phyloP scores from a whole-genome alignment of 2,888 invertebrate species.

The Herminia tarsipennalis region DNA sequence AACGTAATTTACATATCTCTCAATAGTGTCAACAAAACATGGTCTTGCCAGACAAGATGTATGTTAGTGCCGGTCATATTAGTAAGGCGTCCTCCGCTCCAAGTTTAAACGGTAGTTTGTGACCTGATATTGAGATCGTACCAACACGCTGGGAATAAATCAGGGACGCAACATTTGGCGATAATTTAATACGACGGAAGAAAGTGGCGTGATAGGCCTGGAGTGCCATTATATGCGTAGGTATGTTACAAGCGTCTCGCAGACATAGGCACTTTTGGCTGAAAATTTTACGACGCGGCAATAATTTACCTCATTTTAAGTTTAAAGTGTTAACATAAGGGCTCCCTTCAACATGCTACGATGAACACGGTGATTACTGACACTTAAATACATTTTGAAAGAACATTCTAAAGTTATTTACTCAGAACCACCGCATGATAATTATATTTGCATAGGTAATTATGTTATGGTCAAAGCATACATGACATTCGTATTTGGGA shows the following conservation, averaged over 20 bases:
- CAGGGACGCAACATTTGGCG: constrained; percentile 68
- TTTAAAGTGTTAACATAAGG: constrained; percentile 17
- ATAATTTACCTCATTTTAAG: constrained; percentile 18
- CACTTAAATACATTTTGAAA: too few relatives aligned
- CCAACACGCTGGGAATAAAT: constrained; percentile 55
- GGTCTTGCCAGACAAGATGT: constrained; percentile 7
- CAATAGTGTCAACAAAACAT: constrained; percentile 31
- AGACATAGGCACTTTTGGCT: constrained; percentile 38
- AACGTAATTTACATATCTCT: constrained; percentile 14
- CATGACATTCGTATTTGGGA: too few relatives aligned
- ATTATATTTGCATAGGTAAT: too few relatives aligned
- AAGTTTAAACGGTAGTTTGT: constrained; percentile 33
- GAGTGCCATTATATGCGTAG: constrained; percentile 43
- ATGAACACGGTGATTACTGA: constrained; percentile 18
- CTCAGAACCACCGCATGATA: too few relatives aligned
- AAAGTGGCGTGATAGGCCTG: constrained; percentile 54
- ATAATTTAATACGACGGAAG: constrained; percentile 74
- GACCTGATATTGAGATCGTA: constrained; percentile 26
- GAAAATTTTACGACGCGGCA: constrained; percentile 29
- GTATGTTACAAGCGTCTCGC: constrained; percentile 35
- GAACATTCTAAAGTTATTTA: too few relatives aligned
- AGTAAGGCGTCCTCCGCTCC: constrained; percentile 8
- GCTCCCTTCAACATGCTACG: constrained; percentile 3
- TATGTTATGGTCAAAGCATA: too few relatives aligned
- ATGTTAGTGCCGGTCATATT: constrained; percentile 19